Evolutionary conservation across 2,797 vertebrate genomes (phyloP), one percentile per base, ranked within the genome.

Genomic region (Muscicapa striata): DNA sequence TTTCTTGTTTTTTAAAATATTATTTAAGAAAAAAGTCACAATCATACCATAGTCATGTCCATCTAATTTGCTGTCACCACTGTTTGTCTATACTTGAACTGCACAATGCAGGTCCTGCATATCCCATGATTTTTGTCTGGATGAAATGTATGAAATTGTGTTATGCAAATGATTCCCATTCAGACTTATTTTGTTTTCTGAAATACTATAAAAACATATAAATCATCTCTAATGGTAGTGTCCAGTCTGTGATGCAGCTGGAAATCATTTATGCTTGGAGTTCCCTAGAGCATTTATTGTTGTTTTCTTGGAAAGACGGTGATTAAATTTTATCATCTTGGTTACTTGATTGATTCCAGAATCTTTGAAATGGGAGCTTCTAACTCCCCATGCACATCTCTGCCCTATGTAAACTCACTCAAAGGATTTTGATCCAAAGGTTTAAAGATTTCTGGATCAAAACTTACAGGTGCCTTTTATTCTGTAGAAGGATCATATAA

Each of bases 241-340:
- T 67, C 81, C 84, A 80, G 52, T 21, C 74, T 52, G 26, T 55
- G 63, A 57, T 92, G 89, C 68, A 74, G 55, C 61, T 95, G 84
- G 70, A 87, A 90, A 89, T 89, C 11, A 69, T 63, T 92, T 95
- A 27, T 52, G 29, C 45, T 89, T 17, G 38, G 40, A 69, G 45
- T 12, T 92, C 63, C 89, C 64, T 62, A 7, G 45, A 80, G 78
- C 38, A 52, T 91, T 92, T 84, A 23, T 87, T 10, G 15, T 82
- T 94, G 63, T 90, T 95, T 93, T 52, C 70, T 91, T 84, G 74
- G 61, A 80, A 93, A 87, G 57, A 59, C 18, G 45, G 27, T 61
- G 75, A 95, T 92, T 91, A 89, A 79, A 80, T 92, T 94, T 90
- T 91, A 80, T 83, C 55, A 40, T 84, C 45, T 24, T n/a, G 20